Percentiles rank a stretch among this genome's conserved stretches.
These are phyloP conservation scores for Porites lobata DNA, from an alignment of 92 coral and sea anemone species.

Conservation along the genomic window DNA sequence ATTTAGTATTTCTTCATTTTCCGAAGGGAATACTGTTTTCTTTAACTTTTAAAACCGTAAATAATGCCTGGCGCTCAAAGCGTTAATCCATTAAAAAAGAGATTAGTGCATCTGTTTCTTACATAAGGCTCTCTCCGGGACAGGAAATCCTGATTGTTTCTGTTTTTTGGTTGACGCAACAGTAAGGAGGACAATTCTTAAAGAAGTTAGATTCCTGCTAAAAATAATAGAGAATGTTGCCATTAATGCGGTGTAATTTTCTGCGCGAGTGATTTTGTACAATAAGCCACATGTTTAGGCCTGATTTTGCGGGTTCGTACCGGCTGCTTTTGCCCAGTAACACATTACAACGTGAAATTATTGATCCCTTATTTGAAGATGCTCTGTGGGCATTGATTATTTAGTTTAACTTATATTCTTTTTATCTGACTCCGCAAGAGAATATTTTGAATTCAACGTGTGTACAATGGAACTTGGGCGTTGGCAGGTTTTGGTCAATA, in stretches of 20 bases:
- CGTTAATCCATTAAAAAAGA: background rate
- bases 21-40: background rate
- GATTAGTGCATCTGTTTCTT: background rate
- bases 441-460: constrained; percentile 7
- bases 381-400: constrained; percentile 28
- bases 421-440: background rate
- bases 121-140: background rate
- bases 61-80: background rate
- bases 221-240: constrained; percentile 39
- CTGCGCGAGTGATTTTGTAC: constrained; percentile 37
- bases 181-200: background rate
- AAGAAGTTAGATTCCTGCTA: background rate
- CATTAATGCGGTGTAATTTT: constrained; percentile 32
- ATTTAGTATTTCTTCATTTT: background rate
- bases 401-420: constrained; percentile 1
- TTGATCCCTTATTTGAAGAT: constrained; percentile 11
- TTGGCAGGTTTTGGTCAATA: constrained; percentile 6
- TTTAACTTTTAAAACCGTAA: background rate
- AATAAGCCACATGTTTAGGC: constrained; percentile 65
- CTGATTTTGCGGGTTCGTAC: background rate
- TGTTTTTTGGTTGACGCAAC: background rate
- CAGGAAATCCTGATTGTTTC: background rate
- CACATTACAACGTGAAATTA: constrained; percentile 25
- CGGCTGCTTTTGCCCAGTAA: constrained; percentile 75
- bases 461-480: background rate